Evolutionary conservation across 2,113 vertebrate species (phyloP).

Genomic region (Corydoras maculifer): DNA sequence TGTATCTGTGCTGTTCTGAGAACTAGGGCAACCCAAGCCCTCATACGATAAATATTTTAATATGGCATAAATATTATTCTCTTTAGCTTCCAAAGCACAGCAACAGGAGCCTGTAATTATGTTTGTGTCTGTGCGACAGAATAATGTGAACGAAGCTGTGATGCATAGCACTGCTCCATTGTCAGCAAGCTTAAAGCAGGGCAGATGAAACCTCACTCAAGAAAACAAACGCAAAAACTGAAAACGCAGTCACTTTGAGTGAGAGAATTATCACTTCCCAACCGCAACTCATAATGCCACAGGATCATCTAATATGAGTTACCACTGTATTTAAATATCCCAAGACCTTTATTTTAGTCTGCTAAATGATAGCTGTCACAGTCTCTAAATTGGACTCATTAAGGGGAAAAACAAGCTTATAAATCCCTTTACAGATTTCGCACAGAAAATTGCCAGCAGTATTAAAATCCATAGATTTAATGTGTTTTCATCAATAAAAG

Average conservation of each 20-base stretch:
- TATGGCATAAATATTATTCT: slow-evolving; percentile 41
- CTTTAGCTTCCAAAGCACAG: slow-evolving; percentile 21
- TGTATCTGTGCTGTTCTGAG: slow-evolving; percentile 14
- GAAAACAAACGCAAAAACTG: slow-evolving; percentile 7
- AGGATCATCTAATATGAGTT: neutral
- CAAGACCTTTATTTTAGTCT: neutral
- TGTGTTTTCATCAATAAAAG: neutral
- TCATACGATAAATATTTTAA: slow-evolving; percentile 42
- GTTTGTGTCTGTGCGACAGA: slow-evolving; percentile 29
- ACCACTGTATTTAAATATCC: neutral
- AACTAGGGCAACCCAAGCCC: slow-evolving; percentile 32
- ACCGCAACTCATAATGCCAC: neutral
- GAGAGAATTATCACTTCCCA: slow-evolving; percentile 1
- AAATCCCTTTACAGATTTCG: neutral
- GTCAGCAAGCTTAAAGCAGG: slow-evolving; percentile 3
- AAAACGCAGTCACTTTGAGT: neutral
- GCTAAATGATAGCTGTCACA: neutral
- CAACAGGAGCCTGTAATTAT: slow-evolving; percentile 35
- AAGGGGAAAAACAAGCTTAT: neutral
- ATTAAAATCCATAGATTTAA: neutral
- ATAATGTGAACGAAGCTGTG: slow-evolving; percentile 19
- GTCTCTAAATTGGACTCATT: neutral
- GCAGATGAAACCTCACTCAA: neutral
- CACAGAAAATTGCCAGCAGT: neutral
- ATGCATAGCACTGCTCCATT: slow-evolving; percentile 25